These are phyloP conservation scores for Melanotaenia maccullochi DNA, from an alignment of 2,797 vertebrate species.

Conservation along the genomic window DNA sequence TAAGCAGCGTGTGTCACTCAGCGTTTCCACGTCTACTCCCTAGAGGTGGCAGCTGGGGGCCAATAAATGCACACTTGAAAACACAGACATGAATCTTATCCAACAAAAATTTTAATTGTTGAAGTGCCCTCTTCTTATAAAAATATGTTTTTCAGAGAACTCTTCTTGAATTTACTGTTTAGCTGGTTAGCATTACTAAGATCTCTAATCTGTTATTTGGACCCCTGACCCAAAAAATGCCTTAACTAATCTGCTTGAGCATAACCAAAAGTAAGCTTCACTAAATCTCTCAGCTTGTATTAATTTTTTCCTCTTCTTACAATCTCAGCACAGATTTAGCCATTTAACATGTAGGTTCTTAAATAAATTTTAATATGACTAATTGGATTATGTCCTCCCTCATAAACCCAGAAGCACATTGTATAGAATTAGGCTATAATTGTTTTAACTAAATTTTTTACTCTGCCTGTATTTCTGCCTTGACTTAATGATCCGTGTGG, in stretches of 20 bases:
- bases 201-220: constrained; percentile 42
- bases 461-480: constrained; percentile 39
- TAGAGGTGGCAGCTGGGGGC: constrained; percentile 72
- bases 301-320: constrained; percentile 20
- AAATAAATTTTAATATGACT: constrained; percentile 67
- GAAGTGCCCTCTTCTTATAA: background rate
- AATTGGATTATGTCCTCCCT: constrained; percentile 68
- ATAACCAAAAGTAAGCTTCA: constrained; percentile 45
- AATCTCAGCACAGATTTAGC: constrained; percentile 42
- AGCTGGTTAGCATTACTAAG: constrained; percentile 10
- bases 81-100: constrained; percentile 1
- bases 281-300: constrained; percentile 44
- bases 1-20: constrained; percentile 80
- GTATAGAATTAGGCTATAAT: constrained; percentile 54
- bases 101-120: background rate
- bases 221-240: constrained; percentile 40
- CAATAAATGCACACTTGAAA: constrained; percentile 62
- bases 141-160: background rate
- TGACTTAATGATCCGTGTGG: constrained; percentile 52
- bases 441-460: constrained; percentile 58
- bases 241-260: constrained; percentile 41
- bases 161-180: constrained; percentile 13
- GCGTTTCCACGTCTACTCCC: constrained; percentile 68
- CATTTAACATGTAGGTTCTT: constrained; percentile 48
- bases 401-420: constrained; percentile 54